A percentile compares a stretch with the other conserved stretches of the same genome.
These are phyloP conservation scores for Macrosiphum euphorbiae DNA, from an alignment of 2,888 invertebrate species.

Conservation along the genomic window DNA sequence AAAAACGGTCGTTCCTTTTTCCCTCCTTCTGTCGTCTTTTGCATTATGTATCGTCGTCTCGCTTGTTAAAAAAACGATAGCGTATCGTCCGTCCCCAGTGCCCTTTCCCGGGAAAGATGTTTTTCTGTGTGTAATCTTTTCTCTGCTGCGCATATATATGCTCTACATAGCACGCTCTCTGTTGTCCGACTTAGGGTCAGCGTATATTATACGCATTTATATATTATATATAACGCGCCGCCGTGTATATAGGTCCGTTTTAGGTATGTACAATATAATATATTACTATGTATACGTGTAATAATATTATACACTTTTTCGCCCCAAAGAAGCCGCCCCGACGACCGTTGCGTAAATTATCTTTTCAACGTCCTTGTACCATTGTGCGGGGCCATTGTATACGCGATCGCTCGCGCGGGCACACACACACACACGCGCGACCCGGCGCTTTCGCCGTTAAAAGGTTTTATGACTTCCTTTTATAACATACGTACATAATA, in stretches of 20 bases:
- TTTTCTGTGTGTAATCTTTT: background rate
- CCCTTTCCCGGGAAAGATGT: slow-evolving; percentile 12
- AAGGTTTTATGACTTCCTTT: slow-evolving; percentile 49
- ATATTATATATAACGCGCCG: background rate
- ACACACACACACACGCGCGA: background rate
- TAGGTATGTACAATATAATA: background rate
- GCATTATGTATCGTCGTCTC: background rate
- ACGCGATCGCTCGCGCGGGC: background rate
- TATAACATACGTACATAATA: background rate
- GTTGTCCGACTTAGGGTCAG: background rate
- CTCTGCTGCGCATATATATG: background rate
- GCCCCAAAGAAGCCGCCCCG: slow-evolving; percentile 47
- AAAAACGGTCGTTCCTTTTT: slow-evolving; percentile 43
- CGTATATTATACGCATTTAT: background rate
- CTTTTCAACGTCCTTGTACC: slow-evolving; percentile 59
- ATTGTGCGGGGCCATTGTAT: slow-evolving; percentile 23
- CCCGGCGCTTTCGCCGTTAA: slow-evolving; percentile 60
- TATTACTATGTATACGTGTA: background rate
- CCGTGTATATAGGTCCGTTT: background rate
- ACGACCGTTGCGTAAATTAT: slow-evolving; percentile 54
- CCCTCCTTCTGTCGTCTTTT: background rate
- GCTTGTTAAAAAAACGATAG: slow-evolving; percentile 51
- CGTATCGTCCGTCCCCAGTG: background rate
- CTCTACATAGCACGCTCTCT: background rate
- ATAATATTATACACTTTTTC: background rate